Evolutionary conservation across 2,888 invertebrate genomes (phyloP).

Genomic region (Cryptocephalus moraei): DNA sequence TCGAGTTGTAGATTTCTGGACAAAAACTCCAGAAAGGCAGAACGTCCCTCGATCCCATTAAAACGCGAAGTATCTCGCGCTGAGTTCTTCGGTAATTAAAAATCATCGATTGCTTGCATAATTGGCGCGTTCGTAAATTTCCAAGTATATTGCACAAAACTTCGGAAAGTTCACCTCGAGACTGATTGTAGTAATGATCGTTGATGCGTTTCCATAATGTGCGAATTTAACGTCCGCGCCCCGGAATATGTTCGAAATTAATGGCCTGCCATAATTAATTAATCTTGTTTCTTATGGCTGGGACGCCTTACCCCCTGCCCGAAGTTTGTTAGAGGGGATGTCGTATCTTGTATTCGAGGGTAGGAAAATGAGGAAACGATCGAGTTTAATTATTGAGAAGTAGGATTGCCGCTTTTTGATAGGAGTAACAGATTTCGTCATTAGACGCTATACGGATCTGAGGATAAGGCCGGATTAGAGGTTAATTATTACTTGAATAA

Average conservation of each 20-base stretch:
- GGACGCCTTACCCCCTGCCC: not conserved
- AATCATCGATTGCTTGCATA: not conserved
- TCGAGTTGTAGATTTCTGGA: too few relatives aligned
- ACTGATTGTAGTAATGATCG: constrained; percentile 4
- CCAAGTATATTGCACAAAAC: too few relatives aligned
- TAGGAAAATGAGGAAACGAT: too few relatives aligned
- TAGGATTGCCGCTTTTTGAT: not conserved
- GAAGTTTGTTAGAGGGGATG: not conserved
- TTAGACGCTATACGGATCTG: too few relatives aligned
- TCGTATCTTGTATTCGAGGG: not conserved
- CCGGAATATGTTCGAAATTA: constrained; percentile 3
- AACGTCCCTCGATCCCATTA: too few relatives aligned
- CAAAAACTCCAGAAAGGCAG: too few relatives aligned
- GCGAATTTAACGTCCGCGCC: constrained; percentile 4
- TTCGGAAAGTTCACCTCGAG: not conserved
- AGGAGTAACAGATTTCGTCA: too few relatives aligned
- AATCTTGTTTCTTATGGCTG: constrained; percentile 1
- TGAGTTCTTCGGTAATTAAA: not conserved
- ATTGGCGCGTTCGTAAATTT: too few relatives aligned
- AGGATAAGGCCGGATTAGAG: too few relatives aligned
- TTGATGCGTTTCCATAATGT: not conserved
- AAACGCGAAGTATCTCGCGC: too few relatives aligned
- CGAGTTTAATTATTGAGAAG: not conserved
- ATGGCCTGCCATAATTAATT: constrained; percentile 3
- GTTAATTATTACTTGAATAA: too few relatives aligned